Evolutionary conservation across 2,113 vertebrate genomes (phyloP).

Genomic region (Acanthochromis polyacanthus): DNA sequence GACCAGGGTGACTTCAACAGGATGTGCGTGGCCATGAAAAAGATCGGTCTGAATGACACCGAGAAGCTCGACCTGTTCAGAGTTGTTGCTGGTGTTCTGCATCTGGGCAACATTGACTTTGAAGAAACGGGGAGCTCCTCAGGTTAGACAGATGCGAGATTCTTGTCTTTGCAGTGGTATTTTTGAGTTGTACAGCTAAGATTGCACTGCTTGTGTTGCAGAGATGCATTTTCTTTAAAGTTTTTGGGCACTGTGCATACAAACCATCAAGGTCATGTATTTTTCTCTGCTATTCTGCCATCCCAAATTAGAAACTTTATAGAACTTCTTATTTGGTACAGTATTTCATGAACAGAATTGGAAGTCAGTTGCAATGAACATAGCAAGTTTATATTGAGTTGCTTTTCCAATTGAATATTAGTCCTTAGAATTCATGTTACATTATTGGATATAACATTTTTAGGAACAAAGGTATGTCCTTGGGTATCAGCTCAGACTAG

Average conservation of each 20-base stretch:
- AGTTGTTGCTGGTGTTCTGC: slow-evolving; percentile 96
- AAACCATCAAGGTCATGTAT: too few relatives aligned
- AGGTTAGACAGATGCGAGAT: slow-evolving; percentile 80
- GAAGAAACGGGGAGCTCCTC: slow-evolving; percentile 97
- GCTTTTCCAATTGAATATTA: neutral
- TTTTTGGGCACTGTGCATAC: too few relatives aligned
- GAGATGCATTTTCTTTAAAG: too few relatives aligned
- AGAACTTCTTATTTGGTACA: neutral
- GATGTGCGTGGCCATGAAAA: slow-evolving; percentile 98
- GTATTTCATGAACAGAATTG: neutral
- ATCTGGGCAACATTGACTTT: slow-evolving; percentile 98
- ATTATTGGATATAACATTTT: neutral
- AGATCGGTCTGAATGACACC: slow-evolving; percentile 93
- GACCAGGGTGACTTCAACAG: slow-evolving; percentile 96
- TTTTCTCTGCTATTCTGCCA: too few relatives aligned
- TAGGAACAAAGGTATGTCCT: slow-evolving; percentile 1
- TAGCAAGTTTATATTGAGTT: neutral
- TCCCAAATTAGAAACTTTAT: neutral
- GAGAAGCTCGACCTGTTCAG: slow-evolving; percentile 98
- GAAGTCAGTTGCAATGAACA: neutral
- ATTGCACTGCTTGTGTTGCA: too few relatives aligned
- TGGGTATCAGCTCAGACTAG: neutral
- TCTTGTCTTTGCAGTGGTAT: neutral
- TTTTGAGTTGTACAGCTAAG: neutral
- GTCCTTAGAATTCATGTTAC: neutral